Base-by-base conservation (phyloP, 1,140 invertebrate species). In the Caerostris extrusa region DNA sequence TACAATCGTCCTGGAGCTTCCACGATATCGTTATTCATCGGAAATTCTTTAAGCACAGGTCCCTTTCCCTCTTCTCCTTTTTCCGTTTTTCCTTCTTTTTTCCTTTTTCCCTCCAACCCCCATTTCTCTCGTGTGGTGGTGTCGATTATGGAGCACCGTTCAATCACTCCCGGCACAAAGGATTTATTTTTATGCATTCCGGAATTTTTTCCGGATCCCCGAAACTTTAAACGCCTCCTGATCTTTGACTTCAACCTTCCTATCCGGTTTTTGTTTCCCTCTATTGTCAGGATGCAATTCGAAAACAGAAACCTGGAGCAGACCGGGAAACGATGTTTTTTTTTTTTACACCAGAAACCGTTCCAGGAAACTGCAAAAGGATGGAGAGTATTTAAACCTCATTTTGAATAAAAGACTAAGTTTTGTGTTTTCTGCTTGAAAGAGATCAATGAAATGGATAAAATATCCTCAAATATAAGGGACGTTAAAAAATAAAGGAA, bases 11-110 rank as follows among this genome's bases (percentile, higher is more conserved):
- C 53, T n/a, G 64, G 55, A 64, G 88, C 83, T 57, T 69, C 71
- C 57, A 19, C 77, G 5, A 83, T 85, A 92, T 92, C 90, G 82
- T 92, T 92, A 92, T 92, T 92, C 90, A 92, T 92, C 90, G 77
- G 90, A 91, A 91, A 91, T 91, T 81, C 90, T 82, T 82, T 91
- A 91, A 91, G 90, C 69, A 61, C 71, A 53, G 58, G n/a, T 61
- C 83, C 19, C 83, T 19, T n/a, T 58, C n/a, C 56, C 56, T 85
- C 17, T 69, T 19, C 53, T 69, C n/a, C 14, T 14, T 17, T 19
- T 34, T 6, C 77, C 34, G 8, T 55, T 77, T 90, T 10, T 56
- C n/a, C 8, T 64, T 19, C 67, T 88, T 57, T 77, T 90, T 34
- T 55, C 7, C n/a, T 88, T 88, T 55, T 71, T 71, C 34, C 14